phyloP scores from a whole-genome alignment of 2,113 vertebrate genomes.

The Menidia beryllina region DNA sequence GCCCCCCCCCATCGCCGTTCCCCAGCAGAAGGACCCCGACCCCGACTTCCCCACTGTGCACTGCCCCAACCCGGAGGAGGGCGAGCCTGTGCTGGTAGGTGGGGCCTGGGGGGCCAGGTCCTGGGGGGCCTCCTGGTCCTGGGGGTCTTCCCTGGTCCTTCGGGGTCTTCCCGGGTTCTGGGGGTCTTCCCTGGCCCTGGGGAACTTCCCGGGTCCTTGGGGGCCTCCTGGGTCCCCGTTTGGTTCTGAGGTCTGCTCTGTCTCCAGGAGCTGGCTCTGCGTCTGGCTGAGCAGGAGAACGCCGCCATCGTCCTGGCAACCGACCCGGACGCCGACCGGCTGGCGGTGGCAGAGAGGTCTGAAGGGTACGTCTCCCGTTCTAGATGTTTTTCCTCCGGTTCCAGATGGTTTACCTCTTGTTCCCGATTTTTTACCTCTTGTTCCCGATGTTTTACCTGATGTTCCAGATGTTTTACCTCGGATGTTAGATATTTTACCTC shows the following conservation, averaged over 20 bases:
- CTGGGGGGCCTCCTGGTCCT: too few relatives aligned
- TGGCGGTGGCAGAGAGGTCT: conserved; percentile 91
- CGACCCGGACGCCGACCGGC: conserved; percentile 93
- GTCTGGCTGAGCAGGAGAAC: conserved; percentile 88
- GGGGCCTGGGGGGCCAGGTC: not conserved
- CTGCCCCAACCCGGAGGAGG: conserved; percentile 96
- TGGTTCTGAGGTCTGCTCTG: not conserved
- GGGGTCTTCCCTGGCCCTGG: too few relatives aligned
- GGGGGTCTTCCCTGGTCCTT: too few relatives aligned
- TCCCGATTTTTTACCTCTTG: too few relatives aligned
- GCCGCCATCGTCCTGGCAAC: conserved; percentile 90
- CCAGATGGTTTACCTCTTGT: too few relatives aligned
- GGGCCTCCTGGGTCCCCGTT: too few relatives aligned
- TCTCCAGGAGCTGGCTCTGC: conserved; percentile 87
- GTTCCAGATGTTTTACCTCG: too few relatives aligned
- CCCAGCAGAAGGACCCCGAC: conserved; percentile 93
- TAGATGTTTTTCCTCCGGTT: too few relatives aligned
- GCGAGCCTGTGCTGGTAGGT: conserved; percentile 91
- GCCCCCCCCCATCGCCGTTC: conserved; percentile 91
- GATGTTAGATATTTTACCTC: too few relatives aligned
- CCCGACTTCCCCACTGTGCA: conserved; percentile 92
- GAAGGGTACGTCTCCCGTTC: conserved; percentile 75
- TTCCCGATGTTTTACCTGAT: too few relatives aligned
- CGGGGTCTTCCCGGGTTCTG: too few relatives aligned
- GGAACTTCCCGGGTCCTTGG: not conserved